A percentile compares a stretch with the other conserved stretches of the same genome.
These are phyloP conservation scores for Brachypalpus laphriformis DNA, from an alignment of 2,888 invertebrate species.

Conservation along the genomic window DNA sequence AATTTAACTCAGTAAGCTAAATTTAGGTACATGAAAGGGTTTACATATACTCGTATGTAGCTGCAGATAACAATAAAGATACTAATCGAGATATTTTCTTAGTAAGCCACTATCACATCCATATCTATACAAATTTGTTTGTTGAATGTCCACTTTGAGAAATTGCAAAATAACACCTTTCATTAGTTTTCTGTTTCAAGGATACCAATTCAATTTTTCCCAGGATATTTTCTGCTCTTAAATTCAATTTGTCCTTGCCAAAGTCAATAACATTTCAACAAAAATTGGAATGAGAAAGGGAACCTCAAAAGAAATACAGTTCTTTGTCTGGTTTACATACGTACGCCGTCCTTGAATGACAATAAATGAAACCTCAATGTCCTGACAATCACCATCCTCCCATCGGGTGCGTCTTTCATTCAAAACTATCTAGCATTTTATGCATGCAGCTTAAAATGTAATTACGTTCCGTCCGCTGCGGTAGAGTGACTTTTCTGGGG, in stretches of 20 bases:
- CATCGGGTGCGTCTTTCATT: not conserved
- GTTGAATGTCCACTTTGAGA: not conserved
- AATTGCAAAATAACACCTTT: not conserved
- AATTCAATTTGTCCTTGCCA: not conserved
- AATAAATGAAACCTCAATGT: constrained; percentile 42
- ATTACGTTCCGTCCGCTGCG: constrained; percentile 61
- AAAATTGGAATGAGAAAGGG: not conserved
- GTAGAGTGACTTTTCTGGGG: constrained; percentile 34
- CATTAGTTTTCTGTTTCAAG: not conserved
- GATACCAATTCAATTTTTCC: not conserved
- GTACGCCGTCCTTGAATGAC: not conserved
- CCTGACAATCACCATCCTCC: constrained; percentile 10
- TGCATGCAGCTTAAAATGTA: constrained; percentile 68
- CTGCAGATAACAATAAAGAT: too few relatives aligned
- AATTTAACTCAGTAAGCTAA: too few relatives aligned
- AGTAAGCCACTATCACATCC: too few relatives aligned
- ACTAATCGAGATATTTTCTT: too few relatives aligned
- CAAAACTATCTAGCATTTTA: constrained; percentile 23
- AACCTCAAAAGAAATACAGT: not conserved
- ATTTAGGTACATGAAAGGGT: too few relatives aligned
- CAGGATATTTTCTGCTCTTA: not conserved
- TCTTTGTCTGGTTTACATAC: not conserved
- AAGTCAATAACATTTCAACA: constrained; percentile 26
- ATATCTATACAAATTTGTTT: too few relatives aligned
- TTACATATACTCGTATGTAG: too few relatives aligned